Evolutionary conservation across 2,888 invertebrate genomes (phyloP), one percentile per base, ranked within the genome.

Genomic region (Lithophane socia): DNA sequence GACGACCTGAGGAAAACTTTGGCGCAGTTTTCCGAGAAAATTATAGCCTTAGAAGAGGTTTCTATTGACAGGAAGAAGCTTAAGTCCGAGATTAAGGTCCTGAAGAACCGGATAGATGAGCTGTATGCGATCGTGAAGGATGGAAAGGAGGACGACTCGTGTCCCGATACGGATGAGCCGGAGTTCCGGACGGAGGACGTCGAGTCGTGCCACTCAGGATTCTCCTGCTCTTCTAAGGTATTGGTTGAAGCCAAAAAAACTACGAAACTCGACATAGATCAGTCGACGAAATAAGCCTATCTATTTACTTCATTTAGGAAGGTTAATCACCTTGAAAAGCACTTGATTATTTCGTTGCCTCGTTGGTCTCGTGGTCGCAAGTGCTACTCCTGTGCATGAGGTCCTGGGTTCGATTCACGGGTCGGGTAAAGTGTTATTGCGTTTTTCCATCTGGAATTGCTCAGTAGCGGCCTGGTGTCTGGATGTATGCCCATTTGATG

Each of bases 201-300:
- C 0, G 96, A 96, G 70, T 96, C 96, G 0, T 93, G 93, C 70
- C 95, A 96, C 84, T 96, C 96, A 3, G 95, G 94, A 16, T 88
- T 95, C 72, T 96, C 96, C 29, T 91, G 92, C 73, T 95, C 95
- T 49, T 96, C 96, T 3, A 96, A 95, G 96, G 96, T 95, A 93
- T 12, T 69, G 16, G 4, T 21, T 61, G 10, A 16, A 16, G n/a
- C n/a, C 4, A 44, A 13, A 49, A 7, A 63, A 61, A 37, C 12
- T 37, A 61, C 10, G 18, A 61, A 37, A 63, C 63, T 37, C 37
- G 29, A 29, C 29, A 3, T 21, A 63, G 10, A 37, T 37, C 12
- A 21, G 37, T 37, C 21, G 21, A 63, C 21, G 21, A 37, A 37
- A 21, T 37, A 37, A 7, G 2, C 5, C 37, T 37, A 61, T 7